Base-by-base conservation (phyloP, 1,140 invertebrate species). In the Drosophila seguyi region DNA sequence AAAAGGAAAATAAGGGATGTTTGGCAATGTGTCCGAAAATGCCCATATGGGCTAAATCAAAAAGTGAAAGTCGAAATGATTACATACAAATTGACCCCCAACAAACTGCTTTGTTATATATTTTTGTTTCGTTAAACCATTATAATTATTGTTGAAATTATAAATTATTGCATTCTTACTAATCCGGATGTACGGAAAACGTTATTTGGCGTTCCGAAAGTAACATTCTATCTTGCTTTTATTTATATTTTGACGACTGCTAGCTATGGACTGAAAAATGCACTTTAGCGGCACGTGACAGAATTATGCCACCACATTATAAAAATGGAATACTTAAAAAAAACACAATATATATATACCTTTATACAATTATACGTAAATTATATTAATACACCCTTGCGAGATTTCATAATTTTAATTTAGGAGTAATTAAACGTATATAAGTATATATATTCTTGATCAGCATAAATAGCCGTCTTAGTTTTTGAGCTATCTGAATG, bases 211-310 rank as follows among this genome's bases (percentile, higher is more conserved):
- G 29, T 31, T 8, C 36, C 36, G 36, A 38, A 38, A 6, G 8
- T n/a, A 39, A 7, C 38, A 18, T 41, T 6, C n/a, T 41, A 18
- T 41, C 8, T 42, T 11, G 10, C 8, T n/a, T 41, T 20, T 45
- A 65, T 11, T 39, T 67, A 31, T 76, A 55, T 67, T 59, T 50
- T 56, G 44, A 79, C 47, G 48, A 44, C 31, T 36, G 27, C 42
- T 25, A n/a, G 25, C 36, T 53, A 62, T 39, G 34, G 55, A 85
- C 66, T 48, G 38, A 56, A 22, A 79, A 86, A 69, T 59, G 69
- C 82, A 86, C 82, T 86, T 86, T 86, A 71, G 36, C 38, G 75
- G 44, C 80, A 82, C 80, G 80, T 83, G 80, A 38, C 74, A n/a
- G 20, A 45, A 11, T 34, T 31, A 22, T 14, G 25, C 25, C 25